Evolutionary conservation across 2,113 vertebrate species (phyloP).

Genomic region (Rhinolophus ferrumequinum): DNA sequence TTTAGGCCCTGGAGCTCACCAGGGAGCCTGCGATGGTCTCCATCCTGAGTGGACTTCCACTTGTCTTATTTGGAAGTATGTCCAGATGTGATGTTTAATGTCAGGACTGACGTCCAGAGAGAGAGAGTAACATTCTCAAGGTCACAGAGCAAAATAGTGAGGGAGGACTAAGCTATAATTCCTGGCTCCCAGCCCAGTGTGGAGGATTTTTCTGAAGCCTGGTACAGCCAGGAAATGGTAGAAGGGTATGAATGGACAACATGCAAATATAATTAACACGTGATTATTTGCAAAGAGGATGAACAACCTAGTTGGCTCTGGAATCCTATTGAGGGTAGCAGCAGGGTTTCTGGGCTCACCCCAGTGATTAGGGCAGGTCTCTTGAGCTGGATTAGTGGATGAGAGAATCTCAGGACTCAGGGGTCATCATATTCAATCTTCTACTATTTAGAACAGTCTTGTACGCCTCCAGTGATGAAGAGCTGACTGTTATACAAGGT

Average conservation of each 20-base stretch:
- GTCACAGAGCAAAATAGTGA: not conserved
- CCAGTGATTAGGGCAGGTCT: not conserved
- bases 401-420: not conserved
- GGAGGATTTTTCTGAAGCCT: not conserved
- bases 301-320: not conserved
- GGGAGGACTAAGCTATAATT: not conserved
- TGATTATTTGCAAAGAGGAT: not conserved
- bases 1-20: not conserved
- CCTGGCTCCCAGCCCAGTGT: not conserved
- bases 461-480: not conserved
- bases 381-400: not conserved
- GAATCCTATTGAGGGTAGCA: not conserved
- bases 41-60: not conserved
- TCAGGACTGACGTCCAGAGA: not conserved
- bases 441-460: not conserved
- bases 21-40: not conserved
- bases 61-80: not conserved
- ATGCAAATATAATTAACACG: not conserved
- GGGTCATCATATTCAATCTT: not conserved
- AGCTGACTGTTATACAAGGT: not conserved
- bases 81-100: not conserved
- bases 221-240: not conserved
- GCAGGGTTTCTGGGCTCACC: not conserved
- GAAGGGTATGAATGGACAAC: not conserved
- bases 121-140: not conserved